phyloP scores from a whole-genome alignment of 2,888 invertebrate species.

The Petrolisthes cinctipes region DNA sequence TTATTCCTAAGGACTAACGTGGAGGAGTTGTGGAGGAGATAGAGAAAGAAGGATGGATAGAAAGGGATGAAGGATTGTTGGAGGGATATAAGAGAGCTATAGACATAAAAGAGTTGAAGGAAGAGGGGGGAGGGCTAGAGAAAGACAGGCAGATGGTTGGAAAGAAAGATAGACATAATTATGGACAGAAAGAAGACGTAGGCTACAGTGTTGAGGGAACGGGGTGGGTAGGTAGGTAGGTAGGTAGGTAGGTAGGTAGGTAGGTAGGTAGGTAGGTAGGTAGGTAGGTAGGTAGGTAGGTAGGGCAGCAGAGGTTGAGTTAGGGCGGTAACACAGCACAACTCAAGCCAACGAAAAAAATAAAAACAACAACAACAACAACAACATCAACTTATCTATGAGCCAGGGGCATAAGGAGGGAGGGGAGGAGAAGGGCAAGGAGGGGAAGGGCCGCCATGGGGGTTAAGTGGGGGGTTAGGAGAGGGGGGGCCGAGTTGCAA shows the following conservation, averaged over 20 bases:
- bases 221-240: background rate
- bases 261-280: background rate
- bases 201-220: background rate
- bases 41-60: background rate
- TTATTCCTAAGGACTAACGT: too few relatives aligned
- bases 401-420: background rate
- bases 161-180: background rate
- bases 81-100: background rate
- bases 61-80: background rate
- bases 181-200: background rate
- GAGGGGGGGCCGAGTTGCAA: conserved; percentile 79
- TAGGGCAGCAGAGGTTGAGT: background rate
- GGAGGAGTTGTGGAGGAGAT: background rate
- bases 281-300: background rate
- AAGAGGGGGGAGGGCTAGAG: background rate
- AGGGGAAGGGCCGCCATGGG: conserved; percentile 6
- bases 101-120: background rate
- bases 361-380: background rate
- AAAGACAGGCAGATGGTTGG: background rate
- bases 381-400: background rate
- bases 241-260: background rate
- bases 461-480: conserved; percentile 31
- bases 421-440: conserved; percentile 6
- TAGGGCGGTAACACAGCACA: background rate
- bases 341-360: background rate